These are phyloP conservation scores for Agriotes lineatus DNA, from an alignment of 2,888 invertebrate species.

Conservation along the genomic window DNA sequence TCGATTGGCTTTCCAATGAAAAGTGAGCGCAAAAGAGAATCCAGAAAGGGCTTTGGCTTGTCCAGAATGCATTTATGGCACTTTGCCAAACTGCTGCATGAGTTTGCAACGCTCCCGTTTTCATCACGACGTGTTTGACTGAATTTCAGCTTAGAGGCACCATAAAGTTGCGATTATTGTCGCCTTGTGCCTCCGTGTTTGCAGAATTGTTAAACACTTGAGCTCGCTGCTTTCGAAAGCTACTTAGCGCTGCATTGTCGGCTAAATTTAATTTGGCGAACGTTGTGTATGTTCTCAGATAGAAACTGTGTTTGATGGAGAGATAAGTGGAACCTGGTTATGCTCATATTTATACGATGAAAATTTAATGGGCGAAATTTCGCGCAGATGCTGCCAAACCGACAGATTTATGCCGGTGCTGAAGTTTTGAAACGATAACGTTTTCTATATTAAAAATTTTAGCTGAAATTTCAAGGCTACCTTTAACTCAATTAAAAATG, in stretches of 20 bases:
- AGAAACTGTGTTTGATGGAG: slow-evolving; percentile 4
- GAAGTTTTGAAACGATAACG: too few relatives aligned
- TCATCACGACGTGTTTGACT: slow-evolving; percentile 10
- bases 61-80: not conserved
- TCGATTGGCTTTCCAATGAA: too few relatives aligned
- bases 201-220: slow-evolving; percentile 30
- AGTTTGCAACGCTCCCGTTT: slow-evolving; percentile 1
- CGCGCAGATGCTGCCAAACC: too few relatives aligned
- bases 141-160: slow-evolving; percentile 26
- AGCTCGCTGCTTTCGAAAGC: slow-evolving; percentile 10
- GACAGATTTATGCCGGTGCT: too few relatives aligned
- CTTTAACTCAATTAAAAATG: too few relatives aligned
- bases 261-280: slow-evolving; percentile 26
- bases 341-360: too few relatives aligned
- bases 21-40: not conserved
- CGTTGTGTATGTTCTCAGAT: not conserved
- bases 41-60: not conserved
- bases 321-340: not conserved
- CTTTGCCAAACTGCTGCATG: not conserved
- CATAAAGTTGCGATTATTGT: slow-evolving; percentile 17
- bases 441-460: too few relatives aligned
- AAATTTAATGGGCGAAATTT: too few relatives aligned
- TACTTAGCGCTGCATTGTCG: slow-evolving; percentile 18
- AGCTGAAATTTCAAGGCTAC: too few relatives aligned
- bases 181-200: slow-evolving; percentile 14